Evolutionary conservation across 1,140 invertebrate genomes (phyloP).

Genomic region (Phenacoccus solenopsis): DNA sequence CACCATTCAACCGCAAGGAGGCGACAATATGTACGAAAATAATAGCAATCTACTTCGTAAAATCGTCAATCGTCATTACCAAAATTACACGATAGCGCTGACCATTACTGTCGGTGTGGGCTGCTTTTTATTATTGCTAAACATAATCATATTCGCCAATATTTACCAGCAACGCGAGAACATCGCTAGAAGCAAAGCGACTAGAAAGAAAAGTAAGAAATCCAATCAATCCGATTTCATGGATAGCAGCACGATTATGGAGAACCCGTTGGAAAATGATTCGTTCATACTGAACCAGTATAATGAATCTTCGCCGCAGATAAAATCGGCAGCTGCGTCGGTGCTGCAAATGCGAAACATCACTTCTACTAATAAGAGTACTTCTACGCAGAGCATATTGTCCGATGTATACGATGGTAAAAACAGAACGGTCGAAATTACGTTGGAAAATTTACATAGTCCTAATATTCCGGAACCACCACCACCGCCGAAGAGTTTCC

Average conservation of each 20-base stretch:
- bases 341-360: neutral
- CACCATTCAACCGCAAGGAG: neutral
- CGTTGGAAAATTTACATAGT: neutral
- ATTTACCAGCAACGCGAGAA: constrained; percentile 56
- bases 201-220: neutral
- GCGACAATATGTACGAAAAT: neutral
- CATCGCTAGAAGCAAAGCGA: neutral
- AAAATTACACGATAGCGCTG: constrained; percentile 54
- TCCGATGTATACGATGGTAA: neutral
- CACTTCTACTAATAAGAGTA: neutral
- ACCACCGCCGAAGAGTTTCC: neutral
- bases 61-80: neutral
- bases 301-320: neutral
- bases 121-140: constrained; percentile 58
- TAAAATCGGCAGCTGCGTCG: neutral
- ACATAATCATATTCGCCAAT: constrained; percentile 87
- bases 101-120: constrained; percentile 90
- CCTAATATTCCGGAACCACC: neutral
- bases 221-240: neutral
- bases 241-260: neutral
- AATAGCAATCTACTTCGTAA: neutral
- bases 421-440: neutral
- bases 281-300: neutral
- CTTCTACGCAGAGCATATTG: neutral
- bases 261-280: neutral